phyloP scores from a whole-genome alignment of 2,113 vertebrate species.

The Triplophysa siluroides region DNA sequence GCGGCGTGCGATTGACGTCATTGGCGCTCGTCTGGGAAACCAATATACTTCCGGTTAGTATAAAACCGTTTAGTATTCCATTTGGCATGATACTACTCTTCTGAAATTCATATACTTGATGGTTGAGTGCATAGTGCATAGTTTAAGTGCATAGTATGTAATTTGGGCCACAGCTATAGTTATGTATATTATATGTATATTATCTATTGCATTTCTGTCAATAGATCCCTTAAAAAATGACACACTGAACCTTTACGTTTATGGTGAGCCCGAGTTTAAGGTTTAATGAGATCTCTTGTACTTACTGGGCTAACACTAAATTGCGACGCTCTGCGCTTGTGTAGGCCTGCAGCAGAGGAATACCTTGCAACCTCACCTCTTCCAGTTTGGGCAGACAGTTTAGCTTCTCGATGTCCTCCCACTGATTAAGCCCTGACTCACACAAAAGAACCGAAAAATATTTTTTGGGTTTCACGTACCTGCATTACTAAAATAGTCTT shows the following conservation, averaged over 20 bases:
- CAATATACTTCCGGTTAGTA: no score
- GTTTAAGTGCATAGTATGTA: no score
- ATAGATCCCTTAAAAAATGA: no score
- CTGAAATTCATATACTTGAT: no score
- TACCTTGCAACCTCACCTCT: constrained; percentile 92
- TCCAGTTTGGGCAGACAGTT: constrained; percentile 93
- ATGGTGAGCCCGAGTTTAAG: background rate
- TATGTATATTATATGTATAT: no score
- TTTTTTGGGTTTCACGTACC: background rate
- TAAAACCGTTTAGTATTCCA: no score
- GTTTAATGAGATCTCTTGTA: constrained; percentile 7
- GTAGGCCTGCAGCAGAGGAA: constrained; percentile 91
- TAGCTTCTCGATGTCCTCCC: constrained; percentile 96
- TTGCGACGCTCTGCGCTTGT: constrained; percentile 91
- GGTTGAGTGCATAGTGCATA: no score
- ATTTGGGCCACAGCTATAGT: no score
- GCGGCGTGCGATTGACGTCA: no score
- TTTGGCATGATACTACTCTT: no score
- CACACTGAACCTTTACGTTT: background rate
- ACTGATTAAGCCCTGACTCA: constrained; percentile 85
- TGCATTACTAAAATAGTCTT: background rate
- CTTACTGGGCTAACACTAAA: constrained; percentile 87
- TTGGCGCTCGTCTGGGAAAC: no score
- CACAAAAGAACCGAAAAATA: constrained; percentile 23
- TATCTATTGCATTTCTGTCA: no score